Conservation (phyloP, 2,888 invertebrate species). For the Eueremaeus valkanovi region DNA sequence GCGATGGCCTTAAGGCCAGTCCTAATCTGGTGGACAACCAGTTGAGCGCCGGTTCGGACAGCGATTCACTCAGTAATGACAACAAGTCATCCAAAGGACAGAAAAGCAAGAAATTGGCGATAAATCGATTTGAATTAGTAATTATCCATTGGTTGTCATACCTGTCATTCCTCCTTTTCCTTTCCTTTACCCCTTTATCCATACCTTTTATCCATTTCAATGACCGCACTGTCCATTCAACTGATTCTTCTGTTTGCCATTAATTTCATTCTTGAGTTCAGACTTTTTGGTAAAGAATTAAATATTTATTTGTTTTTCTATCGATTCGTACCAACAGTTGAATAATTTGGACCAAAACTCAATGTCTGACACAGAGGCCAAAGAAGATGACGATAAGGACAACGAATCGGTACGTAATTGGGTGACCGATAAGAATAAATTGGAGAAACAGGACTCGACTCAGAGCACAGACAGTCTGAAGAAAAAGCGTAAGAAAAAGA, state of each 20-base stretch:
- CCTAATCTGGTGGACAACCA: constrained; percentile 53
- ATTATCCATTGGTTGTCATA: background rate
- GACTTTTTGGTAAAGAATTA: too few species aligned
- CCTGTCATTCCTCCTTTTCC: too few species aligned
- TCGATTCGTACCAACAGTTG: too few species aligned
- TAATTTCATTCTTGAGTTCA: background rate
- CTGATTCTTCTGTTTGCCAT: background rate
- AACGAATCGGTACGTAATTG: constrained; percentile 58
- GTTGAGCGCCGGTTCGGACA: constrained; percentile 53
- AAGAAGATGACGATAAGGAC: constrained; percentile 64
- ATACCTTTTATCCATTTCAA: too few species aligned
- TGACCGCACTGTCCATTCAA: too few species aligned
- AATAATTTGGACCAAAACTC: constrained; percentile 24
- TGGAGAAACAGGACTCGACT: constrained; percentile 47
- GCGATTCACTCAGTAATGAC: constrained; percentile 48
- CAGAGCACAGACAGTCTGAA: constrained; percentile 58
- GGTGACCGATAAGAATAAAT: constrained; percentile 51
- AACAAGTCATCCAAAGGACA: constrained; percentile 44
- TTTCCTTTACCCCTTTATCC: background rate
- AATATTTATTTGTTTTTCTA: background rate
- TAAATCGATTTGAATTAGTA: constrained; percentile 68
- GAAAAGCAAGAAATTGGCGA: constrained; percentile 45
- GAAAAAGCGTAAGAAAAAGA: constrained; percentile 60
- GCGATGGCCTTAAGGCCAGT: background rate
- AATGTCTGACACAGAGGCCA: constrained; percentile 52